Evolutionary conservation across 2,113 vertebrate species (phyloP).

Genomic region (Regulus satrapa): DNA sequence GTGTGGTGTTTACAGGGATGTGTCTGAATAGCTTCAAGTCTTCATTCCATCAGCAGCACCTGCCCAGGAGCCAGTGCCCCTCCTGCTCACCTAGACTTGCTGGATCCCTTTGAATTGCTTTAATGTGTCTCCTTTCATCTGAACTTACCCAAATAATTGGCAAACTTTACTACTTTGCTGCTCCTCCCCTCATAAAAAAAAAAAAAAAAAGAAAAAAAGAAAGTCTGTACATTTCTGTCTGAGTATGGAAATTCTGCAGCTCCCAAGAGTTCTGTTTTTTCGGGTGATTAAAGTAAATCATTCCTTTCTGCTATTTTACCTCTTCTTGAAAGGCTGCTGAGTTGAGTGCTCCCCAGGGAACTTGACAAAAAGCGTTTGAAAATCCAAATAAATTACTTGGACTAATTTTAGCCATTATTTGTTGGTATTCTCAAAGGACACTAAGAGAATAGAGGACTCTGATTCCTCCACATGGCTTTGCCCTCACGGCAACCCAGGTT

Average conservation of each 20-base stretch:
- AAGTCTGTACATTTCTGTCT: neutral
- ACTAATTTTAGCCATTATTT: slow-evolving; percentile 34
- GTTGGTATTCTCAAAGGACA: neutral
- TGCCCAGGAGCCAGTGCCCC: neutral
- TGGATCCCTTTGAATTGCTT: neutral
- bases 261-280: neutral
- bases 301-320: neutral
- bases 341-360: neutral
- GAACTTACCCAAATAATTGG: neutral
- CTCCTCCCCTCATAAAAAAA: neutral
- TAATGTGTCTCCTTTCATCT: neutral
- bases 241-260: neutral
- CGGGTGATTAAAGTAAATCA: slow-evolving; percentile 17
- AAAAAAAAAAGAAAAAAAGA: neutral
- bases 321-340: slow-evolving; percentile 12
- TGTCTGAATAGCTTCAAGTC: neutral
- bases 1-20: neutral
- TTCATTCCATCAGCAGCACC: neutral
- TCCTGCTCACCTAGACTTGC: neutral
- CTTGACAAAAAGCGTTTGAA: slow-evolving; percentile 5
- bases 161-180: neutral
- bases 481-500: neutral
- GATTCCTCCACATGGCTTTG: neutral
- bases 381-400: slow-evolving; percentile 20
- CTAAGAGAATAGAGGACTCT: neutral